A percentile compares a stretch with the other conserved stretches of the same genome.
These are phyloP conservation scores for Drosophila meridiana DNA, from an alignment of 2,888 invertebrate species.

Conservation along the genomic window DNA sequence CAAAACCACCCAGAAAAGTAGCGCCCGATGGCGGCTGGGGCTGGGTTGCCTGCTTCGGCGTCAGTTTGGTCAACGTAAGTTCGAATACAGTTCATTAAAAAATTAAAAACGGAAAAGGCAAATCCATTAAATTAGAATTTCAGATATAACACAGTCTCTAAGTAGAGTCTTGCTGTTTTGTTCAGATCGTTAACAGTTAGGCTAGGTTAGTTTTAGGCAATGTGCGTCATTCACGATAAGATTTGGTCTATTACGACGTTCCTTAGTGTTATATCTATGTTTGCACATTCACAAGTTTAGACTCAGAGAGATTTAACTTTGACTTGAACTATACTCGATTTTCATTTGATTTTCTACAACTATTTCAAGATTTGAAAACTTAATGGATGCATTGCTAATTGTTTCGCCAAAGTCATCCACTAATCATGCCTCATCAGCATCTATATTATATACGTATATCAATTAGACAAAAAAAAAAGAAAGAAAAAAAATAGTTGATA, in stretches of 20 bases:
- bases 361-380: too few relatives aligned
- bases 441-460: neutral
- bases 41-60: constrained; percentile 94
- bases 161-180: neutral
- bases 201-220: constrained; percentile 58
- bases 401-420: neutral
- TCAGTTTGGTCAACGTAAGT: constrained; percentile 94
- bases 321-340: neutral
- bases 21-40: constrained; percentile 96
- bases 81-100: neutral
- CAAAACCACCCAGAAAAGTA: constrained; percentile 87
- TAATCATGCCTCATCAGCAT: neutral
- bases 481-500: neutral
- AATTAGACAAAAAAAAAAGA: neutral
- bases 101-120: neutral
- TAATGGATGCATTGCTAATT: neutral
- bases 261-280: constrained; percentile 18
- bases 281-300: neutral
- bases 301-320: neutral
- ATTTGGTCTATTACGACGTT: constrained; percentile 5
- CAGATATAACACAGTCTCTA: neutral
- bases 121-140: neutral
- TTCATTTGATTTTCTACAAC: neutral
- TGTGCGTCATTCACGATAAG: constrained; percentile 44
- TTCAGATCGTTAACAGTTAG: constrained; percentile 36